Base-by-base conservation (phyloP, 2,888 invertebrate species). In the Polydrusus cervinus region DNA sequence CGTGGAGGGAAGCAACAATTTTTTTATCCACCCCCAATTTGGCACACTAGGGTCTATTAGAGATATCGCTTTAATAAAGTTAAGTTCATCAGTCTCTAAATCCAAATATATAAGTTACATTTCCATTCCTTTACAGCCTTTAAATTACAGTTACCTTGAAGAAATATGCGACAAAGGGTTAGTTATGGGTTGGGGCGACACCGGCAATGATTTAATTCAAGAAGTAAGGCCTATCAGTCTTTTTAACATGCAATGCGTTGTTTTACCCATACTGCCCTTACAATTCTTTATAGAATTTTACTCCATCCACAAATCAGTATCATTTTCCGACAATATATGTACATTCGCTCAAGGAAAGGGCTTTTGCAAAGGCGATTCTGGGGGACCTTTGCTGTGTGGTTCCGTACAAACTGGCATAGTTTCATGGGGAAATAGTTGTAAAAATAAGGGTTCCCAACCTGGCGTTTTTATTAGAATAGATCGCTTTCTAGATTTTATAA, bases 401-500 rank as follows among this genome's bases (percentile, higher is more conserved):
- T 9, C 14, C 14, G 7, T 16, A 7, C 49, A 49, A 49, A 14
- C 14, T 16, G 49, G 16, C 9, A 18, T 49, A 0, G 49, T 49
- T 49, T 49, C 49, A 14, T 49, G 49, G 49, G 49, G 49, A 49
- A 34, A 34, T 34, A 34, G 34, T 34, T 34, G 34, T n/a, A 6
- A 13, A n/a, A 43, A 6, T 13, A 43, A 43, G 1, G 13, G 43
- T n/a, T n/a, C n/a, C 11, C 13, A 2, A 1, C 16, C 18, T 9
- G 49, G 16, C 5, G 9, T 49, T 3, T 49, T 49, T 18, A 16
- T 14, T 18, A n/a, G 49, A 16, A 9, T 49, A 14, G 49, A 49
- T 9, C 16, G 8, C 1, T 49, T 18, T 8, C 2, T 49, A 9
- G 9, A 16, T 49, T 49, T 49, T 49, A 49, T 49, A 43, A 13